Evolutionary conservation across 2,888 invertebrate genomes (phyloP), one percentile per base, ranked within the genome.

Genomic region (Chaetogeoica ovagalla): DNA sequence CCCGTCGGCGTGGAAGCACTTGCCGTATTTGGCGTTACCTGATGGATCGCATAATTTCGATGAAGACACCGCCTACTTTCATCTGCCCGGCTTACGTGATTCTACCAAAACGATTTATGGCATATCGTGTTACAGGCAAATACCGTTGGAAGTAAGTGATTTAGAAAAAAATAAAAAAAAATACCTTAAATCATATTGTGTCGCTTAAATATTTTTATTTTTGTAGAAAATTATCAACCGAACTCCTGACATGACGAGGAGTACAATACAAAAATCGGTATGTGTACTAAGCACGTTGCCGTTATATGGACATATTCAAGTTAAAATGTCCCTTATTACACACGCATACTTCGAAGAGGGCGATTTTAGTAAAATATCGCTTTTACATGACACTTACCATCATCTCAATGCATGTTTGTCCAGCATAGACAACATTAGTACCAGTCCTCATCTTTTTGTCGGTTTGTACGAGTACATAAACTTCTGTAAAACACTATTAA

Each of bases 21-120:
- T 99, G 77, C 97, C 98, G n/a, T 96, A 98, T 0, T 87, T 98
- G 72, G 97, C 98, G 1, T 87, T 99, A 83, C 98, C 98, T 17
- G 99, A 99, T 89, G 98, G 98, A 60, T 97, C 98, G 17, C 99
- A 99, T 86, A 98, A 99, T 88, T 97, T 92, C 85, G 90, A 94
- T 79, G 93, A 96, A 85, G 98, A 99, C 85, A 96, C 97, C 0
- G 95, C 98, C 83, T 98, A 93, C 88, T 99, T 99, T 86, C 95
- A 97, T 87, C 88, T 99, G 82, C 98, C 98, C 57, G 94, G 96
- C 84, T 88, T 95, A 66, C 91, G 90, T 71, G 92, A 95, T 85
- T 93, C 95, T 8, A 91, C 91, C 81, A 90, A 92, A 84, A 96
- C 96, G 72, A 92, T 98, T 17, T 99, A 93, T 88, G 98, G 98